Evolutionary conservation across 1,140 invertebrate species (phyloP).

Genomic region (Cecropterus lyciades): DNA sequence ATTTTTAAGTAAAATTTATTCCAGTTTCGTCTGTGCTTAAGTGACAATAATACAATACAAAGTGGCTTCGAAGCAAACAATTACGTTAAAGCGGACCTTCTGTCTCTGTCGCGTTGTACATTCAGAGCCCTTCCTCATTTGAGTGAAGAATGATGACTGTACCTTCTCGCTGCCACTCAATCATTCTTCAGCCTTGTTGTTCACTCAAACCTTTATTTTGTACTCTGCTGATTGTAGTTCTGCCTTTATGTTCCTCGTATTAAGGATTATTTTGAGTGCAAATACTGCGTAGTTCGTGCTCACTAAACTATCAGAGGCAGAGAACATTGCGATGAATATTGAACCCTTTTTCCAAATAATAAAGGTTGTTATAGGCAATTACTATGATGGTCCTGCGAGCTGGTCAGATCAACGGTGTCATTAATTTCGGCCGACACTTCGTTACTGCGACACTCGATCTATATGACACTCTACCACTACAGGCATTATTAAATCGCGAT

Average conservation of each 20-base stretch:
- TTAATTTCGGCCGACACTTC: conserved; percentile 31
- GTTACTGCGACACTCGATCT: conserved; percentile 32
- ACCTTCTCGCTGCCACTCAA: conserved; percentile 22
- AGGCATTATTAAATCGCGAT: conserved; percentile 22
- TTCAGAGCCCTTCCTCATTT: conserved; percentile 27
- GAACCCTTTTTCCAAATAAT: conserved; percentile 16
- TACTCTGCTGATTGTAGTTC: background rate
- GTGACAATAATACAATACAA: background rate
- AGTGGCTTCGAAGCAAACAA: background rate
- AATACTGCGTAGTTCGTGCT: background rate
- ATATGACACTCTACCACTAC: conserved; percentile 17
- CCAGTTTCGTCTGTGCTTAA: background rate
- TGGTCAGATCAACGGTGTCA: conserved; percentile 25
- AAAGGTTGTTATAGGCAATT: background rate
- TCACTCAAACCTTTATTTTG: conserved; percentile 2
- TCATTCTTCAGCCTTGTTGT: conserved; percentile 31
- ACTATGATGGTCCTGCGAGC: background rate
- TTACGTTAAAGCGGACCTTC: conserved; percentile 1
- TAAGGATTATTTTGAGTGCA: conserved; percentile 17
- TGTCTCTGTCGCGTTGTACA: conserved; percentile 25
- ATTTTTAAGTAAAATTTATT: background rate
- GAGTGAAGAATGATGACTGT: conserved; percentile 32
- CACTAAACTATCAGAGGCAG: conserved; percentile 2
- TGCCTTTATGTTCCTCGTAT: background rate
- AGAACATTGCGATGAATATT: background rate